These are phyloP conservation scores for Frankliniella intonsa DNA, from an alignment of 2,888 invertebrate species.

Conservation along the genomic window DNA sequence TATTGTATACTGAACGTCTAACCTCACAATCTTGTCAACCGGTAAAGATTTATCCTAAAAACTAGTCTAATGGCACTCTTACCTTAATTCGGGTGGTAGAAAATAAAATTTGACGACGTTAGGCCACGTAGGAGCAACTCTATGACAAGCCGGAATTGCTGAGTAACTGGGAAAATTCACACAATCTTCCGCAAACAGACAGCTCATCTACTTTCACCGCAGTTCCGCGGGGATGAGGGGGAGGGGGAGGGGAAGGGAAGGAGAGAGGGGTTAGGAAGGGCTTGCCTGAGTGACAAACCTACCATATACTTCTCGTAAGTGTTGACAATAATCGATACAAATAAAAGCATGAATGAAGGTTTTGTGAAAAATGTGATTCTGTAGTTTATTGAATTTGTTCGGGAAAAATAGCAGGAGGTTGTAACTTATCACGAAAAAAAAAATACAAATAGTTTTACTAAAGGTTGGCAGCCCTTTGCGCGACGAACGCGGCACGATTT, in stretches of 20 bases:
- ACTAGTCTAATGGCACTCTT: not conserved
- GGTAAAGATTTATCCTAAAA: not conserved
- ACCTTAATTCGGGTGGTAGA: not conserved
- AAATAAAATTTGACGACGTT: not conserved
- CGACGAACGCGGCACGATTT: not conserved
- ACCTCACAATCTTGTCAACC: conserved; percentile 5
- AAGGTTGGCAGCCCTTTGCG: not conserved
- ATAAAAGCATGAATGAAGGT: too few species aligned
- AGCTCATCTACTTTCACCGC: not conserved
- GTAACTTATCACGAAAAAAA: too few species aligned
- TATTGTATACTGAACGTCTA: not conserved
- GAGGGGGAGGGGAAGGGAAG: not conserved
- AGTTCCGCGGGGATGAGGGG: not conserved
- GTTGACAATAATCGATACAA: too few species aligned
- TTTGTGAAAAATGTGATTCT: too few species aligned
- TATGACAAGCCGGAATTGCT: too few species aligned
- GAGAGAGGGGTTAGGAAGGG: not conserved
- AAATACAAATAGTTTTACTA: too few species aligned
- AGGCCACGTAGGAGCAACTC: too few species aligned
- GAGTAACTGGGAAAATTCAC: too few species aligned
- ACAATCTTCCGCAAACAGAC: not conserved
- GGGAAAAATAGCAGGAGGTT: too few species aligned
- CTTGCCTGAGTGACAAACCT: too few species aligned
- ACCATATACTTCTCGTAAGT: too few species aligned
- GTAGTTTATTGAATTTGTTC: too few species aligned